phyloP scores from a whole-genome alignment of 1,140 invertebrate genomes.

The Zaprionus kolodkinae region DNA sequence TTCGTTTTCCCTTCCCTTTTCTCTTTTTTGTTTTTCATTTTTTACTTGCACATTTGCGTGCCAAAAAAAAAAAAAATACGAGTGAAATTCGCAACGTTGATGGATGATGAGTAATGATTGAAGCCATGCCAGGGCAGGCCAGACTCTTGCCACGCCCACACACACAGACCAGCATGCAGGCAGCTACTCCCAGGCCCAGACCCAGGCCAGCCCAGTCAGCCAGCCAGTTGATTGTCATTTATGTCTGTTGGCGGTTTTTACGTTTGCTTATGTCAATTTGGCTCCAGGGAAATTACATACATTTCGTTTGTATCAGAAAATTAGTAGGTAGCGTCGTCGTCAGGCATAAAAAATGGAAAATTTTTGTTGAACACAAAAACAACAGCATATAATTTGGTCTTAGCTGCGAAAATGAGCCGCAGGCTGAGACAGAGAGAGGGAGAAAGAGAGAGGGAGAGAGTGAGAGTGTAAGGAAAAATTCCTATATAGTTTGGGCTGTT shows the following conservation, averaged over 20 bases:
- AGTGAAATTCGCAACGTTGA: conserved; percentile 74
- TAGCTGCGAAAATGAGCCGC: conserved; percentile 61
- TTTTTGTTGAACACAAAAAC: conserved; percentile 21
- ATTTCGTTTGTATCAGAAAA: conserved; percentile 78
- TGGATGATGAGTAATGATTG: conserved; percentile 83
- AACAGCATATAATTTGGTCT: conserved; percentile 64
- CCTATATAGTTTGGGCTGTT: neutral
- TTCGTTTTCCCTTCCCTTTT: neutral
- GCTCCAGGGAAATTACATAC: conserved; percentile 80
- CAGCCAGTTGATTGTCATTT: conserved; percentile 69
- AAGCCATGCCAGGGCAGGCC: conserved; percentile 62
- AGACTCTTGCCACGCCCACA: conserved; percentile 28
- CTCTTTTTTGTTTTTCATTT: conserved; percentile 54
- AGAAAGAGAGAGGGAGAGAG: neutral
- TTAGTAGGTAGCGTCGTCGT: conserved; percentile 65
- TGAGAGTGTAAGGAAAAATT: neutral
- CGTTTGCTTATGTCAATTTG: conserved; percentile 80
- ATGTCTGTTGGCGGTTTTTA: conserved; percentile 78
- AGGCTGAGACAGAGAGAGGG: conserved; percentile 31
- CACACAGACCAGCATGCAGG: neutral
- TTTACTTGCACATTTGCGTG: conserved; percentile 74
- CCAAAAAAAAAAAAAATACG: conserved; percentile 50
- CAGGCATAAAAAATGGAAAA: conserved; percentile 43
- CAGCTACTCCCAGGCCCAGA: too few species aligned
- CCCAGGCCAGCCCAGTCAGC: neutral